Evolutionary conservation across 2,797 vertebrate genomes (phyloP).

Genomic region (Dryobates pubescens): DNA sequence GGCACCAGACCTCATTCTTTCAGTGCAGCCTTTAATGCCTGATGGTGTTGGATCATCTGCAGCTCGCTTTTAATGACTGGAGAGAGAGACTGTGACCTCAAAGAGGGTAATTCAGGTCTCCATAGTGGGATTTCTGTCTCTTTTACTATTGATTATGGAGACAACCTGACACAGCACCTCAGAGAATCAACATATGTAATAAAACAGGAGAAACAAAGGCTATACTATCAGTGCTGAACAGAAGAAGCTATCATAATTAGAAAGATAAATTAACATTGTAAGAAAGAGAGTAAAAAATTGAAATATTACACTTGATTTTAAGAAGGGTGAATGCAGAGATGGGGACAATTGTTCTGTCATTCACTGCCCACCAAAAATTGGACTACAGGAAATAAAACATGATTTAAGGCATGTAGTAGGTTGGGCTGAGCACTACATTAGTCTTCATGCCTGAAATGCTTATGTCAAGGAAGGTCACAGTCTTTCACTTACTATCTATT

Average conservation of each 20-base stretch:
- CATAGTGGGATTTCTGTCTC: not conserved
- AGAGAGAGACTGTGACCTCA: not conserved
- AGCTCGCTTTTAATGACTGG: not conserved
- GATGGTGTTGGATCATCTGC: rapidly evolving
- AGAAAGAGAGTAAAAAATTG: not conserved
- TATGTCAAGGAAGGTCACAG: not conserved
- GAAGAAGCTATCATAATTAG: not conserved
- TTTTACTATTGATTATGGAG: not conserved
- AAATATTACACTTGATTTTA: not conserved
- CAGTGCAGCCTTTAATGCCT: not conserved
- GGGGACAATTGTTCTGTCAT: not conserved
- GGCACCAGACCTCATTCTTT: not conserved
- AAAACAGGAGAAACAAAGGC: not conserved
- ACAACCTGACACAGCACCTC: not conserved
- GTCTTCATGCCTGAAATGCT: not conserved
- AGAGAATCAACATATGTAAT: not conserved
- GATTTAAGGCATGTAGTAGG: not conserved
- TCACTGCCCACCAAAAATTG: not conserved
- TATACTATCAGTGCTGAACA: not conserved
- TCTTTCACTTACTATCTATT: not conserved
- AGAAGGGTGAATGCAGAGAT: not conserved
- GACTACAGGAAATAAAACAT: not conserved
- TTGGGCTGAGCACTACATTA: not conserved
- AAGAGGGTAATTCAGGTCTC: not conserved
- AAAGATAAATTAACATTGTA: not conserved